Percentiles rank a stretch among this genome's conserved stretches.
These are phyloP conservation scores for Oreortyx pictus DNA, from an alignment of 2,797 vertebrate species.

Conservation along the genomic window DNA sequence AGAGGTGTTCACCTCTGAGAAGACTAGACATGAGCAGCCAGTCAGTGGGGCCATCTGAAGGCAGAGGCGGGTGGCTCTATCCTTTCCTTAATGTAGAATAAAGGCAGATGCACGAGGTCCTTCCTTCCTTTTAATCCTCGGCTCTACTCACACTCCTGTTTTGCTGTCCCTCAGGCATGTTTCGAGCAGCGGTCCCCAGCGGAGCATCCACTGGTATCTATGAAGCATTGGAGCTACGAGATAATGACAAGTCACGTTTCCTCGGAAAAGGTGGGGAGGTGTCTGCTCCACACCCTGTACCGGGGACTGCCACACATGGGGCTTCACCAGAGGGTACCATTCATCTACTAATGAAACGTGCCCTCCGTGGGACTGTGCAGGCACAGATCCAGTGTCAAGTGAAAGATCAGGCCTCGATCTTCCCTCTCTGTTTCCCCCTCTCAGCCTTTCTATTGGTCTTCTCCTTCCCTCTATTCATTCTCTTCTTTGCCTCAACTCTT, in stretches of 20 bases:
- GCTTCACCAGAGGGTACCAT: neutral
- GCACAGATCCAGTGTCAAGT: neutral
- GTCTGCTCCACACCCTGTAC: neutral
- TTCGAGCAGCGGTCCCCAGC: slow-evolving; percentile 83
- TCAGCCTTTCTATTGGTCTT: neutral
- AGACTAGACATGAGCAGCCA: neutral
- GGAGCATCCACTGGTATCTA: slow-evolving; percentile 84
- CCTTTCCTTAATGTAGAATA: neutral
- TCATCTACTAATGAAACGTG: neutral
- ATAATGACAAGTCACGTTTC: slow-evolving; percentile 82
- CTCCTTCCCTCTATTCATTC: slow-evolving; percentile 9
- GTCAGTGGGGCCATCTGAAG: neutral
- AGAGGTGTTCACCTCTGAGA: neutral
- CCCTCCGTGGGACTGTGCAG: neutral
- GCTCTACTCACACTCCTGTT: neutral
- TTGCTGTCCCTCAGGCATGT: slow-evolving; percentile 73
- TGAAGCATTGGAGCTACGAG: slow-evolving; percentile 81
- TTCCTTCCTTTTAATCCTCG: neutral
- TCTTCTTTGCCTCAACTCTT: slow-evolving; percentile 52
- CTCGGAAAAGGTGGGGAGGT: slow-evolving; percentile 81
- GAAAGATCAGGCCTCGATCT: neutral
- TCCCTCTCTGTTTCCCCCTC: neutral
- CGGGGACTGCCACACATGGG: fast-evolving
- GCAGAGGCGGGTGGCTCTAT: neutral
- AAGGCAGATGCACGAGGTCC: neutral